Conservation (phyloP, 2,113 vertebrate species). For the Lepisosteus osseus region DNA sequence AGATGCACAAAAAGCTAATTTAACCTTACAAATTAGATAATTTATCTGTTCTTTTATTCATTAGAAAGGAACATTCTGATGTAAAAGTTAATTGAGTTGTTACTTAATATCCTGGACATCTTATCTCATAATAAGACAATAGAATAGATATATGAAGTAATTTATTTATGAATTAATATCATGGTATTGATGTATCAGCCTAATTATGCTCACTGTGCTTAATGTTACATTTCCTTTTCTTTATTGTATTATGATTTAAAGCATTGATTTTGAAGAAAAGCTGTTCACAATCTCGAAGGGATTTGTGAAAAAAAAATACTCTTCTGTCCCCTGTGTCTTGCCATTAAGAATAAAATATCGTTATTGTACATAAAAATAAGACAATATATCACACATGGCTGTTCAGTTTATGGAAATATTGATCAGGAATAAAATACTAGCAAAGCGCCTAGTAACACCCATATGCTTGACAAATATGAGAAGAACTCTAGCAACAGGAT, state of each 20-base stretch:
- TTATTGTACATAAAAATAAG: too few relatives aligned
- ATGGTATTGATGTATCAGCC: conserved; percentile 5
- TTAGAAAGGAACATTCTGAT: conserved; percentile 12
- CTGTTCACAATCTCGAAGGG: neutral
- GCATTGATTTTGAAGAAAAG: neutral
- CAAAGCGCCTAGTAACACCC: too few relatives aligned
- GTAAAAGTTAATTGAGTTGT: conserved; percentile 1
- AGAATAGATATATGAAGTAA: neutral
- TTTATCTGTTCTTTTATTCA: neutral
- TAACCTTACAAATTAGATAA: neutral
- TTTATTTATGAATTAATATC: conserved; percentile 9
- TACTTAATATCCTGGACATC: conserved; percentile 15
- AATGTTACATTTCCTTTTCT: conserved; percentile 5
- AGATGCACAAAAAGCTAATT: conserved; percentile 7
- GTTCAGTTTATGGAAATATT: too few relatives aligned
- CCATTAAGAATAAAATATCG: neutral
- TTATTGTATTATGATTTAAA: neutral
- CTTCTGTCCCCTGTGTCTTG: neutral
- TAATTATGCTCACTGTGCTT: conserved; percentile 7
- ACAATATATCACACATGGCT: too few relatives aligned
- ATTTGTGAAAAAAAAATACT: neutral
- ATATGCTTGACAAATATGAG: too few relatives aligned
- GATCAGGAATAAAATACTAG: too few relatives aligned
- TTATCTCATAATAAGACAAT: conserved; percentile 11
- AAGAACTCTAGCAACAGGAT: too few relatives aligned